These are phyloP conservation scores for Agapornis roseicollis DNA, from an alignment of 2,113 vertebrate species.

Conservation along the genomic window DNA sequence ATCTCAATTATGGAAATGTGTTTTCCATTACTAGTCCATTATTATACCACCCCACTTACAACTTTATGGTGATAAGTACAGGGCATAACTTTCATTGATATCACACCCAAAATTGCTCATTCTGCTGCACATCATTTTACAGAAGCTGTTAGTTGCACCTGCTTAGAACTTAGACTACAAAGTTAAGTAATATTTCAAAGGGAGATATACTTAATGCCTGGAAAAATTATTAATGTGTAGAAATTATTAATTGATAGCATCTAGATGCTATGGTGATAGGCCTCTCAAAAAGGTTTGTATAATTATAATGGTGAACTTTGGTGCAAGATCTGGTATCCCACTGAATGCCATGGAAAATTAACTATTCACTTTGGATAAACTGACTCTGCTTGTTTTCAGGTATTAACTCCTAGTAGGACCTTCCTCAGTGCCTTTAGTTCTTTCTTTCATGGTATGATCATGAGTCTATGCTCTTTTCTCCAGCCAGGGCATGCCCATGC, in stretches of 20 bases:
- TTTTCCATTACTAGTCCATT: slow-evolving; percentile 43
- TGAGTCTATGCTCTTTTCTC: neutral
- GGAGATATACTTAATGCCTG: neutral
- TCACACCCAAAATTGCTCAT: slow-evolving; percentile 9
- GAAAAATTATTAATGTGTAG: neutral
- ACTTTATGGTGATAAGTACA: slow-evolving; percentile 39
- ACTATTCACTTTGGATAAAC: neutral
- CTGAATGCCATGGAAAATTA: neutral
- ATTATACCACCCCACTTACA: slow-evolving; percentile 14
- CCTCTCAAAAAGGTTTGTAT: neutral
- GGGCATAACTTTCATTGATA: slow-evolving; percentile 36
- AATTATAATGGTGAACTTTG: neutral
- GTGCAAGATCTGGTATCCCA: neutral
- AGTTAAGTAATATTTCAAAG: slow-evolving; percentile 26
- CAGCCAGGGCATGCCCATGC: neutral
- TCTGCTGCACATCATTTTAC: neutral
- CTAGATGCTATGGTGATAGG: neutral
- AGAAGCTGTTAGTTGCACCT: neutral
- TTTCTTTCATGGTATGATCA: neutral
- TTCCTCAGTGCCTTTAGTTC: neutral
- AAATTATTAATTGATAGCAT: neutral
- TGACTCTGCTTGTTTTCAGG: neutral
- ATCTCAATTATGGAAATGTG: slow-evolving; percentile 55
- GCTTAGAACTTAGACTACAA: neutral
- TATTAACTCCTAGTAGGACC: neutral